Conservation (phyloP, 2,113 vertebrate genomes). For the Eupsittula cactorum region DNA sequence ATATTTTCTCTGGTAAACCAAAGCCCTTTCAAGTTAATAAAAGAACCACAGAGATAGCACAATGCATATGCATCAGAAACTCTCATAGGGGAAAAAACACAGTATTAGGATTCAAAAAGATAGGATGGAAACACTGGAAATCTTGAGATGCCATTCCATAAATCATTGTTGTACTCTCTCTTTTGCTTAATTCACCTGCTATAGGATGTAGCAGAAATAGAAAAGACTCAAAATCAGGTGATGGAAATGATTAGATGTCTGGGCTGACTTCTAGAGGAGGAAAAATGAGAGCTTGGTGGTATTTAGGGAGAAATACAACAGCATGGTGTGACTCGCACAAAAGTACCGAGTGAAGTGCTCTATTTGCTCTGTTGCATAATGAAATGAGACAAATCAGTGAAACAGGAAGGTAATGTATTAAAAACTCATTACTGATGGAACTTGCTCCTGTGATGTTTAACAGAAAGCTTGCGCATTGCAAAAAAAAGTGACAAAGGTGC, state of each 20-base stretch:
- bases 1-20: background rate
- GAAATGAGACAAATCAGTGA: background rate
- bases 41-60: background rate
- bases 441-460: background rate
- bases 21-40: background rate
- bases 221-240: background rate
- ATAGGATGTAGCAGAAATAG: background rate
- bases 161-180: background rate
- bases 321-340: background rate
- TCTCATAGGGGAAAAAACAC: background rate
- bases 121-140: background rate
- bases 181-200: background rate
- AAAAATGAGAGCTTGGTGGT: background rate
- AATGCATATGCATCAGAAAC: background rate
- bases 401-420: background rate
- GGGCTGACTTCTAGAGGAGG: background rate
- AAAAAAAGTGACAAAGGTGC: fast-evolving
- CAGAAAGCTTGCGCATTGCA: background rate
- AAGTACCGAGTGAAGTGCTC: background rate
- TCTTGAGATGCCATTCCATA: background rate
- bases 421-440: background rate
- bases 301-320: background rate
- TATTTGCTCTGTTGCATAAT: background rate
- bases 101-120: background rate
- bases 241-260: background rate